Percentiles rank a stretch among this genome's conserved stretches.
phyloP scores from a whole-genome alignment of 92 coral and sea anemone genomes.

The Zoanthus solanderi region DNA sequence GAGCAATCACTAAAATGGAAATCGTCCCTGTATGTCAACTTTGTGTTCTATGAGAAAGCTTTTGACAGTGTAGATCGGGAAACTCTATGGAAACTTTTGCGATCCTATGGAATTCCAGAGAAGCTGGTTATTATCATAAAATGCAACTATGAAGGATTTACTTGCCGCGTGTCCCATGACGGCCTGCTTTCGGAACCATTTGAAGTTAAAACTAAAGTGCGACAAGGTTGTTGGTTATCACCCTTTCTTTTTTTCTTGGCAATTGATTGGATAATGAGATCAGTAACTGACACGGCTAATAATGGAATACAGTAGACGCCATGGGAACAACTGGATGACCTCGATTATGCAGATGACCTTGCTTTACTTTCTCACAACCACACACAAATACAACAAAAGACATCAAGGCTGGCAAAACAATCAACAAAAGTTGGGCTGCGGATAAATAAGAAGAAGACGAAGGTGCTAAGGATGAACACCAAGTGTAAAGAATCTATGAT shows the following conservation, averaged over 20 bases:
- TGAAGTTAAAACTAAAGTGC: neutral
- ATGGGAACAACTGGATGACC: too few species aligned
- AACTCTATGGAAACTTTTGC: too few species aligned
- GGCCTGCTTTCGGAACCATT: too few species aligned
- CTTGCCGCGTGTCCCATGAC: neutral
- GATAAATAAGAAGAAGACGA: neutral
- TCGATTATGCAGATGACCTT: too few species aligned
- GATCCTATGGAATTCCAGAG: too few species aligned
- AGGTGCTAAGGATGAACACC: neutral
- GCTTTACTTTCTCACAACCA: too few species aligned
- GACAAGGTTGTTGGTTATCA: neutral
- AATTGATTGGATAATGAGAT: too few species aligned
- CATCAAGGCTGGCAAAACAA: neutral
- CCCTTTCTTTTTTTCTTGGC: too few species aligned
- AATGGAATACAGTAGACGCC: too few species aligned
- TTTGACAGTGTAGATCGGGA: neutral
- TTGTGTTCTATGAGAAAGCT: neutral
- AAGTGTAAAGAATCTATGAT: too few species aligned
- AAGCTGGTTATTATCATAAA: too few species aligned
- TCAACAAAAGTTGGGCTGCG: neutral
- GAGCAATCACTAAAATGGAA: neutral
- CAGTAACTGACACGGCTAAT: too few species aligned
- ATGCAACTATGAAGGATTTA: neutral
- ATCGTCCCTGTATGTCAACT: constrained; percentile 19
- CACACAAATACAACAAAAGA: neutral